Conservation (phyloP, 2,888 invertebrate genomes). For the Calliopum simillimum region DNA sequence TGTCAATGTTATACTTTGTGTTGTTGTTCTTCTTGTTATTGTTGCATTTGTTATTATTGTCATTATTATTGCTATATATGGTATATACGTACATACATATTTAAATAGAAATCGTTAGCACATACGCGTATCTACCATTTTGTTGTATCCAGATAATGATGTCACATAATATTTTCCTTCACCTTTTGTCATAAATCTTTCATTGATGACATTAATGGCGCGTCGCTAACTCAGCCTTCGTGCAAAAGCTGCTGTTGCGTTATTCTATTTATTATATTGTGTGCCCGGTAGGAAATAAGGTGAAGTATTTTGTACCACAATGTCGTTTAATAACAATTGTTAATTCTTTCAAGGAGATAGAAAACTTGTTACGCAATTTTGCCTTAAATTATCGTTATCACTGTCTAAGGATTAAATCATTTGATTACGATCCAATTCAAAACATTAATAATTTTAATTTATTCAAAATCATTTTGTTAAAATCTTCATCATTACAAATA, state of each 20-base stretch:
- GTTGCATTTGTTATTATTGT: background rate
- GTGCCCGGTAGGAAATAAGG: too few species aligned
- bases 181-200: constrained; percentile 57
- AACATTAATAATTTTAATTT: too few species aligned
- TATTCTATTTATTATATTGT: background rate
- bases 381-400: too few species aligned
- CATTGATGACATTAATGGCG: constrained; percentile 54
- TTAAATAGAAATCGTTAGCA: background rate
- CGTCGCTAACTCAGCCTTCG: background rate
- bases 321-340: too few species aligned
- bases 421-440: too few species aligned
- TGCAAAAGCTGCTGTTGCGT: background rate
- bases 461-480: too few species aligned
- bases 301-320: too few species aligned
- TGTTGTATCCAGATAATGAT: constrained; percentile 46
- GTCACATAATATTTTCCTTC: constrained; percentile 52
- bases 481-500: too few species aligned
- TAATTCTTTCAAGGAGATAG: too few species aligned
- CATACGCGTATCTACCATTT: background rate
- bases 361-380: too few species aligned
- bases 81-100: background rate
- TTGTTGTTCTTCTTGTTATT: background rate
- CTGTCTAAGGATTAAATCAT: too few species aligned
- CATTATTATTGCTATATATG: background rate
- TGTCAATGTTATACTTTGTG: background rate